These are phyloP conservation scores for Malurus elegans DNA, from an alignment of 2,113 vertebrate species.

Conservation along the genomic window DNA sequence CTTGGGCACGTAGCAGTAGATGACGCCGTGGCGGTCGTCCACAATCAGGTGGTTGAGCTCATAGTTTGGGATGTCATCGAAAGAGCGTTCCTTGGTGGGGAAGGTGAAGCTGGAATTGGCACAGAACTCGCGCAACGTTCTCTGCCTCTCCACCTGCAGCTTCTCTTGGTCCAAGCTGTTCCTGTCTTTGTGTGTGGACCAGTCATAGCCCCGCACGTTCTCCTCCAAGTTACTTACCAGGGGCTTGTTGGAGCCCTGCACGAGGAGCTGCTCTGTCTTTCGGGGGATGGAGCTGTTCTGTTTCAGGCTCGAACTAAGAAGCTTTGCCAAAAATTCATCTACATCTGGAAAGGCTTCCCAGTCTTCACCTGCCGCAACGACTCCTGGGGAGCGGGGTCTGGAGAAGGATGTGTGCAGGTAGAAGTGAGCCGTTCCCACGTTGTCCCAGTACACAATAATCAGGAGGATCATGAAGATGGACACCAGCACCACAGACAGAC, in stretches of 20 bases:
- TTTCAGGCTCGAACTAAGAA: constrained; percentile 57
- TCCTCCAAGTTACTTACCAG: constrained; percentile 73
- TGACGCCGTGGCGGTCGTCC: constrained; percentile 92
- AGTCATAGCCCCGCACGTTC: constrained; percentile 85
- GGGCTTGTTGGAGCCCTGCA: constrained; percentile 78
- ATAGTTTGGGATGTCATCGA: constrained; percentile 95
- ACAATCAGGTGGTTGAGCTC: constrained; percentile 96
- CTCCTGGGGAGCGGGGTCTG: constrained; percentile 71
- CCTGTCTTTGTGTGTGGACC: constrained; percentile 78
- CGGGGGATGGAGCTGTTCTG: not conserved
- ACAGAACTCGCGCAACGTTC: constrained; percentile 80
- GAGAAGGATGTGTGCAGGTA: constrained; percentile 85
- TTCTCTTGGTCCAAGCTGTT: constrained; percentile 75
- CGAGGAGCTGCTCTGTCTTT: constrained; percentile 39
- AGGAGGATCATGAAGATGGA: constrained; percentile 91
- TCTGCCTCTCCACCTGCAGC: constrained; percentile 81
- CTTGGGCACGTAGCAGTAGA: constrained; percentile 98
- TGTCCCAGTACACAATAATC: constrained; percentile 98
- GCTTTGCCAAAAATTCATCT: constrained; percentile 86
- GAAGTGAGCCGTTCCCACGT: constrained; percentile 85
- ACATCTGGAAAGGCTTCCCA: constrained; percentile 76
- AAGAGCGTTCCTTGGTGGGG: constrained; percentile 89
- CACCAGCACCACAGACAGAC: constrained; percentile 86
- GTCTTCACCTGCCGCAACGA: not conserved
- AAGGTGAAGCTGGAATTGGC: constrained; percentile 84